Evolutionary conservation across 1,140 invertebrate genomes (phyloP), one percentile per base, ranked within the genome.

Genomic region (Ceratina japonica): DNA sequence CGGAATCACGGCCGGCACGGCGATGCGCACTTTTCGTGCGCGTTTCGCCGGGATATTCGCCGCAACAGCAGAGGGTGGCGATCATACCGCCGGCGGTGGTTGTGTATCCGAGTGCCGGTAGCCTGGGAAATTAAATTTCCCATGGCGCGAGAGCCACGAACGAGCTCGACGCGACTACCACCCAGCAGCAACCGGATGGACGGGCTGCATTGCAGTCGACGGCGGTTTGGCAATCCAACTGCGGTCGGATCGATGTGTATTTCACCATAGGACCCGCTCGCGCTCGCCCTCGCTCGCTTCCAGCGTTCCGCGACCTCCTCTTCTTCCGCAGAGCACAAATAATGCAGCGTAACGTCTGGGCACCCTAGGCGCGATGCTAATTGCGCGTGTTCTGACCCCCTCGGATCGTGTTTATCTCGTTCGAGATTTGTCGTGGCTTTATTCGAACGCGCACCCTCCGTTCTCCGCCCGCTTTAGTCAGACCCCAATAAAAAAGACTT

Each of bases 171-270:
- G 80, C 69, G 70, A 62, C 78, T 83, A 72, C 76, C 59, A 10
- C 37, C 37, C 5, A 10, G 37, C 37, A 44, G 37, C 5, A 54
- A 24, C 24, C 20, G 70, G 62, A 87, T 77, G 77, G 66, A 87
- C 70, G 81, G 37, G 86, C 88, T 89, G 89, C 89, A 90, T 80
- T 90, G 89, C 89, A 90, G 86, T 87, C 84, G 72, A 89, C 44
- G 72, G 89, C 44, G 89, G 89, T 90, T 89, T 90, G 88, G 89
- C 89, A 90, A 89, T 90, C 87, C 88, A 86, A 83, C 84, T 89
- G 89, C 77, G 88, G 88, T 90, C 63, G 80, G 85, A 87, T 90
- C 87, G 83, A 90, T 88, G 87, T 79, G 75, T 69, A 76, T 84
- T 79, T 82, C 69, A 74, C 75, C 83, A 77, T 81, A 44, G 75